Conservation (phyloP, 2,113 vertebrate species). For the Oenanthe melanoleuca region DNA sequence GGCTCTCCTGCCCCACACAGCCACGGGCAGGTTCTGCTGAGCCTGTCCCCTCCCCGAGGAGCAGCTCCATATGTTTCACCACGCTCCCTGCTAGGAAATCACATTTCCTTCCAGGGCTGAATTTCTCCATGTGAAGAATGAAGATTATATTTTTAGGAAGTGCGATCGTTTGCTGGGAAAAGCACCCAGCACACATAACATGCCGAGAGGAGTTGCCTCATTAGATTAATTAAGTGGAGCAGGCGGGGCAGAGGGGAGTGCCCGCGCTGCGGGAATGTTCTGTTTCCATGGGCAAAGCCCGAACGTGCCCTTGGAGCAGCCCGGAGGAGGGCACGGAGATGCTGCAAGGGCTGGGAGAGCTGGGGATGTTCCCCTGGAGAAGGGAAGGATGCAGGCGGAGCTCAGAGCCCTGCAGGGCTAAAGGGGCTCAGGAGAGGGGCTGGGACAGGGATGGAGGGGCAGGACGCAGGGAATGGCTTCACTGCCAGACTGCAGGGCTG, state of each 20-base stretch:
- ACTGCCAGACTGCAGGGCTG: neutral
- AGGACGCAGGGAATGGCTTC: neutral
- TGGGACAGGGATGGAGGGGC: neutral
- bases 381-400: neutral
- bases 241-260: neutral
- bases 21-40: rapidly evolving
- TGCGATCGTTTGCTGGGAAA: slow-evolving; percentile 2
- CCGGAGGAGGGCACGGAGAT: neutral
- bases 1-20: rapidly evolving
- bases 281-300: neutral
- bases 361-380: neutral
- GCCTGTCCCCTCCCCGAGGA: neutral
- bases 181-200: neutral
- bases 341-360: neutral
- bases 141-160: slow-evolving; percentile 61
- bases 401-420: neutral
- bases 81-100: neutral
- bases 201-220: slow-evolving; percentile 34
- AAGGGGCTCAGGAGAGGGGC: neutral
- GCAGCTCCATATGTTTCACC: neutral
- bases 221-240: slow-evolving; percentile 59
- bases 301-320: neutral
- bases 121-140: neutral
- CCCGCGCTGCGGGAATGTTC: neutral
- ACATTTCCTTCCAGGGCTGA: neutral